These are phyloP conservation scores for Salticus scenicus DNA, from an alignment of 2,888 invertebrate species.

Conservation along the genomic window DNA sequence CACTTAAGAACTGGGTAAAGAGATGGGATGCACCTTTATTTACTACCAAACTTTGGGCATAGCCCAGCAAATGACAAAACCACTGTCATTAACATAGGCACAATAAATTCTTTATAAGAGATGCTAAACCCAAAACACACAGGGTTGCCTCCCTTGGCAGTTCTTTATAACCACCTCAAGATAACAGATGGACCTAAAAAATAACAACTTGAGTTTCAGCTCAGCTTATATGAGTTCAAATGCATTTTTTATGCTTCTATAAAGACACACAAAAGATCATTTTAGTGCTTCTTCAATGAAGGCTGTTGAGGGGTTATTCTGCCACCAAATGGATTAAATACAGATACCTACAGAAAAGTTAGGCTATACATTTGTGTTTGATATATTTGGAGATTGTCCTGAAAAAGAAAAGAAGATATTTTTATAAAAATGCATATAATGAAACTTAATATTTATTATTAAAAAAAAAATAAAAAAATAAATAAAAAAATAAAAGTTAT, in stretches of 20 bases:
- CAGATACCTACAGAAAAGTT: conserved; percentile 60
- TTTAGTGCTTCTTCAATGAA: conserved; percentile 41
- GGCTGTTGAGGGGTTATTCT: conserved; percentile 46
- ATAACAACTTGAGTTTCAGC: conserved; percentile 23
- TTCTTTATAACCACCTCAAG: conserved; percentile 21
- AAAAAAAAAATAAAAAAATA: not conserved
- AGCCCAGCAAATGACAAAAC: conserved; percentile 45
- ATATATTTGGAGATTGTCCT: conserved; percentile 70
- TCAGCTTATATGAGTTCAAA: conserved; percentile 17
- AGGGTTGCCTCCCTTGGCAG: conserved; percentile 32
- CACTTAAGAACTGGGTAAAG: conserved; percentile 25
- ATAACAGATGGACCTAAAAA: conserved; percentile 44
- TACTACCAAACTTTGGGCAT: conserved; percentile 56
- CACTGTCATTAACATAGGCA: conserved; percentile 63
- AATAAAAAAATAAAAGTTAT: no score
- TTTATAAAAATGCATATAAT: not conserved
- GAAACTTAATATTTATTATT: no score
- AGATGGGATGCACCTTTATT: conserved; percentile 31
- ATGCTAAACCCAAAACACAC: conserved; percentile 33
- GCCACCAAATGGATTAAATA: conserved; percentile 66
- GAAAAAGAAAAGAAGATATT: conserved; percentile 29
- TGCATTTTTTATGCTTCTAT: conserved; percentile 15
- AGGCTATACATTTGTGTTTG: conserved; percentile 70
- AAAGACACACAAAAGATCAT: conserved; percentile 33
- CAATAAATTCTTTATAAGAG: conserved; percentile 42